Conservation (phyloP, 2,797 vertebrate species). For the Dermochelys coriacea region DNA sequence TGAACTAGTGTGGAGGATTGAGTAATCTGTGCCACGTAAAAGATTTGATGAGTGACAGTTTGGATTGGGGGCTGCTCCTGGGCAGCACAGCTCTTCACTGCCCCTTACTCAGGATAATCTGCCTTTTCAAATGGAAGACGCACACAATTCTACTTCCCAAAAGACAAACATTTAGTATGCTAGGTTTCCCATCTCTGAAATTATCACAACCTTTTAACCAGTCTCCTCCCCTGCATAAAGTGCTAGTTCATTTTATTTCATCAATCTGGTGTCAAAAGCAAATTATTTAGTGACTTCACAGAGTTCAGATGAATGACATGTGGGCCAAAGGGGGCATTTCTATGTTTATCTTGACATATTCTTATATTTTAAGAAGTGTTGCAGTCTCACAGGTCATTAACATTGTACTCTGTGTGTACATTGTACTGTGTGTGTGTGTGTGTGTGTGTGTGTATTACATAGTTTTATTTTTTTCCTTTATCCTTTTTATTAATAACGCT, state of each 20-base stretch:
- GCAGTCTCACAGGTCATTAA: background rate
- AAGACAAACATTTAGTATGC: accelerated
- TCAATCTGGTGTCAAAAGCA: background rate
- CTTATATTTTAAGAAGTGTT: background rate
- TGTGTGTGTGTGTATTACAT: background rate
- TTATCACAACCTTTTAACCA: background rate
- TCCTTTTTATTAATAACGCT: background rate
- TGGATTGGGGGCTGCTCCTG: too few species aligned
- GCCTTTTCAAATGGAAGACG: accelerated
- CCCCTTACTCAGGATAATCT: accelerated
- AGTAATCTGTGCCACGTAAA: background rate
- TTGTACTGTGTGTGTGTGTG: too few species aligned
- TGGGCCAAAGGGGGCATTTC: background rate
- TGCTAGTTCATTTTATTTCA: background rate
- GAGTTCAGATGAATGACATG: background rate
- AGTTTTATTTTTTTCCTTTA: background rate
- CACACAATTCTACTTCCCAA: accelerated
- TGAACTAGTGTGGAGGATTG: background rate
- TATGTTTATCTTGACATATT: background rate
- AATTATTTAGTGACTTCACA: background rate
- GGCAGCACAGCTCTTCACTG: background rate
- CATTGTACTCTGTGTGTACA: background rate
- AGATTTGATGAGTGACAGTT: background rate
- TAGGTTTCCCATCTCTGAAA: background rate
- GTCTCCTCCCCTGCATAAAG: background rate